Evolutionary conservation across 2,888 invertebrate genomes (phyloP).

Genomic region (Pollenia labialis): DNA sequence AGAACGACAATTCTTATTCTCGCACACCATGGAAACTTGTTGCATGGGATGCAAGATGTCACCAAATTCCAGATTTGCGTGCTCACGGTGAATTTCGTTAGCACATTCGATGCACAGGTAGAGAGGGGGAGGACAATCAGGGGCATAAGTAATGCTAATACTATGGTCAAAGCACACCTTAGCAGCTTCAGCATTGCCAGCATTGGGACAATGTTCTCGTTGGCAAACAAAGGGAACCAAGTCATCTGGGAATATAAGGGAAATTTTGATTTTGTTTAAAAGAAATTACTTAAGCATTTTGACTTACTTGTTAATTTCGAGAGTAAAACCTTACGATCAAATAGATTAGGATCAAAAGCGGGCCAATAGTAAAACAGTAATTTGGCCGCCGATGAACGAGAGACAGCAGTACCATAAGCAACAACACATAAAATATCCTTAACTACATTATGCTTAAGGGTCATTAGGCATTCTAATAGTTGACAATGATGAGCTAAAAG

Average conservation of each 20-base stretch:
- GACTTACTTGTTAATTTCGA: constrained; percentile 93
- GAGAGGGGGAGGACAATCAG: constrained; percentile 95
- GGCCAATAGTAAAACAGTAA: constrained; percentile 99
- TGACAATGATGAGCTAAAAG: constrained; percentile 96
- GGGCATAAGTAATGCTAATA: constrained; percentile 93
- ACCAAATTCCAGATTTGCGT: constrained; percentile 92
- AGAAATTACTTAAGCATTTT: background rate
- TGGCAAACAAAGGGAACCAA: constrained; percentile 93
- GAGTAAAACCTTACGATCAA: constrained; percentile 94
- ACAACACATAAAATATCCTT: constrained; percentile 97
- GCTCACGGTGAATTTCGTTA: constrained; percentile 94
- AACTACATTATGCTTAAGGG: constrained; percentile 94
- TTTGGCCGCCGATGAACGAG: constrained; percentile 97
- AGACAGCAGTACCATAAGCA: constrained; percentile 97
- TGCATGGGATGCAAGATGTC: constrained; percentile 96
- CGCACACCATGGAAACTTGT: constrained; percentile 97
- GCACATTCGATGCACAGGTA: constrained; percentile 98
- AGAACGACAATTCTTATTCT: constrained; percentile 98
- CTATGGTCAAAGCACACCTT: constrained; percentile 98
- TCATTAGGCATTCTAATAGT: constrained; percentile 97
- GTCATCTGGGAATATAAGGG: constrained; percentile 85
- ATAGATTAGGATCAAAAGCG: constrained; percentile 96
- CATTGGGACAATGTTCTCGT: constrained; percentile 95
- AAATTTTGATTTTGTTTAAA: background rate
- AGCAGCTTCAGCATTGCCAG: constrained; percentile 93